Base-by-base conservation (phyloP, 2,888 invertebrate species). In the Plebejus melissa region DNA sequence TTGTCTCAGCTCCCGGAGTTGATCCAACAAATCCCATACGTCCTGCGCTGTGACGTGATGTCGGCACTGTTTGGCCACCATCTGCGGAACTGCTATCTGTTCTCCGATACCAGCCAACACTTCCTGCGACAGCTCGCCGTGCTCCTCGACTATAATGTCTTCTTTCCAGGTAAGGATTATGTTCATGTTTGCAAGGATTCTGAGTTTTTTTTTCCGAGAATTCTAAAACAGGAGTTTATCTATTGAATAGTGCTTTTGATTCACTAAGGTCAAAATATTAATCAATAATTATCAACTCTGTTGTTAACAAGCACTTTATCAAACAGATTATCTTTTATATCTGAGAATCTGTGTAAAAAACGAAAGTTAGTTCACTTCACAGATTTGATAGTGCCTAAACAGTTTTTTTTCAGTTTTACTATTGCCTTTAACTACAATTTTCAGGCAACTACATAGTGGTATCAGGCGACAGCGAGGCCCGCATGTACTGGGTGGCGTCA, bases 401-500 rank as follows among this genome's bases (percentile, higher is more conserved):
- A 38, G 38, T 38, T 5, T 6, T 38, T 16, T 36, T 11, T 5
- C 2, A 69, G 4, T 5, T 69, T 16, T 16, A 36, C 36, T 22
- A 22, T n/a, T n/a, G 70, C 16, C 38, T 22, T 22, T 41, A 0
- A 28, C 58, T 74, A 11, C 16, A n/a, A 71, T 38, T 71, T 69
- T 36, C 76, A 93, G 93, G 92, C 0, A 94, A 94, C 79, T 94
- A 94, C 80, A 93, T 94, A 79, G 92, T 94, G 2, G 90, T 93
- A 50, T 92, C 93, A 1, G 94, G 94, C 0, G 94, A 94, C 79
- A 91, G 91, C n/a, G 93, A 94, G 76, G 89, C 94, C 0, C 88
- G 90, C 2, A 94, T 94, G 94, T 93, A 93, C 83, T 94, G 94
- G 89, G 92, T 94, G 74, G 88, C 90, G 1, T 84, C 88, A 0